Base-by-base conservation (phyloP, 1,140 invertebrate species). In the Trachymyrmex septentrionalis region DNA sequence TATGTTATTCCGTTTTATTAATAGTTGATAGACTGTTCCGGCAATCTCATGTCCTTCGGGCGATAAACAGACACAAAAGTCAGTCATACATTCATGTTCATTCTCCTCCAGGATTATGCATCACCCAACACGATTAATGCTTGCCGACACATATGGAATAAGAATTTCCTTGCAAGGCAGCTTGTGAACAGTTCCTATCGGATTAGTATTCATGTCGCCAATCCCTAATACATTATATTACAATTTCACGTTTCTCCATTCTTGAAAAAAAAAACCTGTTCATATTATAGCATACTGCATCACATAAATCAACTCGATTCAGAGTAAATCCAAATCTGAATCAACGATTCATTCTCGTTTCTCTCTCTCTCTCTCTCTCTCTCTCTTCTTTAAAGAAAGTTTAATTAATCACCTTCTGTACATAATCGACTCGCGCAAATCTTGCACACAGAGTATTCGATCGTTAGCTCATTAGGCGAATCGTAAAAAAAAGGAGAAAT, bases 151-250 rank as follows among this genome's bases (percentile, higher is more conserved):
- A 66, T 67, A 86, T 66, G 78, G 67, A 89, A 90, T 81, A 88
- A 82, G 67, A 77, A 91, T 88, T 92, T 86, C 87, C 87, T 88
- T 87, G 89, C 92, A 93, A 93, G 92, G 92, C 92, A 93, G 91
- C 91, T 92, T 88, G 92, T 93, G 92, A 93, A 92, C 90, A 92
- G 82, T 91, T 91, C 66, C 77, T 75, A 64, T 85, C 80, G 64
- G 57, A 86, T 90, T 82, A 90, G 86, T 82, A 86, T 88, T 85
- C 44, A 59, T 59, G 61, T 76, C 66, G 72, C 78, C 69, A 59
- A 73, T 80, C 38, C 27, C 30, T 73, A 81, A 69, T 87, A 71
- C 85, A 89, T 87, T 91, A 91, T 91, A 91, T 91, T 92, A 92
- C 91, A 92, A 91, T 92, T 88, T 71, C n/a, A 6, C 10, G 38